Percentiles rank a stretch among this genome's conserved stretches.
These are phyloP conservation scores for Nannospalax galili DNA, from an alignment of 2,113 vertebrate genomes.

Conservation along the genomic window DNA sequence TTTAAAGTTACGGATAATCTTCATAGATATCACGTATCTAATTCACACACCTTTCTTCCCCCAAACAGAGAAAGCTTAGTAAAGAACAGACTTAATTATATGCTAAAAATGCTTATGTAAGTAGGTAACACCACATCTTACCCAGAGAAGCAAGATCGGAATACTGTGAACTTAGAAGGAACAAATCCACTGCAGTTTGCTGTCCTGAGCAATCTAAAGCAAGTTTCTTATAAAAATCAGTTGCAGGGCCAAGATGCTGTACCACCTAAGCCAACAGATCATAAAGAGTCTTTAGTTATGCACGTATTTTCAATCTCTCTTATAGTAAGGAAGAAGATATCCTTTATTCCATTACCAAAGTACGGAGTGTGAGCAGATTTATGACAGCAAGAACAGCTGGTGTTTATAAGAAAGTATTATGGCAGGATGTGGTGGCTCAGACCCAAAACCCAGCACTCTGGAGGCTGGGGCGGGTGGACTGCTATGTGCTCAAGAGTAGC, in stretches of 20 bases:
- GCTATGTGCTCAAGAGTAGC: background rate
- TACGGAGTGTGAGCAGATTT: background rate
- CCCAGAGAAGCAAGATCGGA: conserved; percentile 96
- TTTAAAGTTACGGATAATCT: background rate
- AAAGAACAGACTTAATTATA: background rate
- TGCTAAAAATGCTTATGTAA: background rate
- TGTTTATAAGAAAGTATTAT: conserved; percentile 1
- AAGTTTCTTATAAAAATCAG: conserved; percentile 99
- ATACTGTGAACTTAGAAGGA: conserved; percentile 97
- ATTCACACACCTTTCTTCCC: background rate
- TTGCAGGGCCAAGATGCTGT: conserved; percentile 97
- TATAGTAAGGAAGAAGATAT: background rate
- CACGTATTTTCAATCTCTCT: background rate
- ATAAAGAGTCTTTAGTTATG: background rate
- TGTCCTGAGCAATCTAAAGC: conserved; percentile 98
- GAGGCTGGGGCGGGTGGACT: background rate
- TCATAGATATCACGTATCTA: background rate
- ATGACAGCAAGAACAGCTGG: background rate
- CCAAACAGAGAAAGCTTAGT: background rate
- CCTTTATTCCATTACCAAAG: background rate
- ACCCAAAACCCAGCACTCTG: background rate
- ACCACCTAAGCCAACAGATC: conserved; percentile 89
- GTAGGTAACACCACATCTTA: conserved; percentile 80
- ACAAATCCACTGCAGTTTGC: conserved; percentile 97
- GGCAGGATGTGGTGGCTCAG: background rate